Evolutionary conservation across 2,888 invertebrate genomes (phyloP).

Genomic region (Drymonia ruficornis): DNA sequence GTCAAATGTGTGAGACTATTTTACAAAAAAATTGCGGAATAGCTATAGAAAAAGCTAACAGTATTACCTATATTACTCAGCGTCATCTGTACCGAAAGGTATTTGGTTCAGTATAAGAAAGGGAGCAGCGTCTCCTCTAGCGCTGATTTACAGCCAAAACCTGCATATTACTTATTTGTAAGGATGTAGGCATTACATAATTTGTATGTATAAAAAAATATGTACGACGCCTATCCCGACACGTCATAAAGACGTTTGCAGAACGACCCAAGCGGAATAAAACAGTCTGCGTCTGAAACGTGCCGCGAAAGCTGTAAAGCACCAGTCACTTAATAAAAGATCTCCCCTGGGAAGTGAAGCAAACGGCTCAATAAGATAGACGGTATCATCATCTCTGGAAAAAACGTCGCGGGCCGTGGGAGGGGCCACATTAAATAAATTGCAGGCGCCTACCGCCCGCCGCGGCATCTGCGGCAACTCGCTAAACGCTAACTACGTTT

Average conservation of each 20-base stretch:
- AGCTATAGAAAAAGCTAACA: too few species aligned
- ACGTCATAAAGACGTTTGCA: slow-evolving; percentile 40
- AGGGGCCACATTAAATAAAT: slow-evolving; percentile 77
- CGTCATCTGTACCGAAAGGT: too few species aligned
- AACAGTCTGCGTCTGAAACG: slow-evolving; percentile 47
- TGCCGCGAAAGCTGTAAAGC: slow-evolving; percentile 58
- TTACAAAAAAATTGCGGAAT: too few species aligned
- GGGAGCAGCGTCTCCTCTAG: too few species aligned
- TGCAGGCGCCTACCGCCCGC: slow-evolving; percentile 65
- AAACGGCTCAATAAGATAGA: slow-evolving; percentile 79
- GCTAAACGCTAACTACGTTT: slow-evolving; percentile 49
- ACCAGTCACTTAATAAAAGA: slow-evolving; percentile 77
- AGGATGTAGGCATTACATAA: too few species aligned
- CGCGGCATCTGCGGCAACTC: slow-evolving; percentile 63
- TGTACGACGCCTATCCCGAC: slow-evolving; percentile 22
- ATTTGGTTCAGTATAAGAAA: too few species aligned
- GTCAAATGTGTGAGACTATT: too few species aligned
- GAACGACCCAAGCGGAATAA: slow-evolving; percentile 39
- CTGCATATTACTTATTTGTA: too few species aligned
- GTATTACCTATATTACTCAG: too few species aligned
- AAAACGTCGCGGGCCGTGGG: slow-evolving; percentile 75
- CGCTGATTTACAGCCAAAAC: too few species aligned
- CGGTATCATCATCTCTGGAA: slow-evolving; percentile 65
- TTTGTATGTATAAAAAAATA: slow-evolving; percentile 7
- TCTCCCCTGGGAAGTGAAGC: slow-evolving; percentile 67